Conservation (phyloP, 2,113 vertebrate genomes). For the Notarius quadriscutis region DNA sequence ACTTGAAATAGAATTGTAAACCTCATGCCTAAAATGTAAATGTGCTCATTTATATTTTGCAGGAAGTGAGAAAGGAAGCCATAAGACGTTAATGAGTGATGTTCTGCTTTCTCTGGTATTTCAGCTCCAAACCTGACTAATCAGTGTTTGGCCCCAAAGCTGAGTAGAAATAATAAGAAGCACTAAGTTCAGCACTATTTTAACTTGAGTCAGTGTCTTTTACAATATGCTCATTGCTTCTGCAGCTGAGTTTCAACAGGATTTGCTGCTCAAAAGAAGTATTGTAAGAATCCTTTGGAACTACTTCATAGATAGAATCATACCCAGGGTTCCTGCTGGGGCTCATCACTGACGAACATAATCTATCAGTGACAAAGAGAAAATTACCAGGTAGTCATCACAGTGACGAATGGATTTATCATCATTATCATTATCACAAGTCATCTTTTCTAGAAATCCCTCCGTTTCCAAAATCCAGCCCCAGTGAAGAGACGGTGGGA, state of each 20-base stretch:
- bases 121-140: not conserved
- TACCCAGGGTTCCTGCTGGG: no score
- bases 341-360: no score
- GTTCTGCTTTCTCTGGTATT: not conserved
- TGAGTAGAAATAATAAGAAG: not conserved
- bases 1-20: not conserved
- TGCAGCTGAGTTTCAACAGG: constrained; percentile 3
- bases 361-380: no score
- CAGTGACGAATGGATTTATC: no score
- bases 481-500: no score
- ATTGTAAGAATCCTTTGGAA: not conserved
- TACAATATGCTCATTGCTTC: constrained; percentile 26
- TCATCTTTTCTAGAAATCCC: no score
- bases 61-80: constrained; percentile 7
- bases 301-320: not conserved
- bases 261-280: not conserved
- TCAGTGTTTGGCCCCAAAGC: not conserved
- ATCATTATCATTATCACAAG: no score
- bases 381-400: no score
- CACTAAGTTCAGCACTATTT: not conserved
- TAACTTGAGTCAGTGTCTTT: constrained; percentile 3
- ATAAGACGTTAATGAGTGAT: not conserved
- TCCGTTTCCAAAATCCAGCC: no score
- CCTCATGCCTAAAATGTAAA: not conserved
- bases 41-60: not conserved